Evolutionary conservation across 2,113 vertebrate genomes (phyloP).

Genomic region (Chrysochloris asiatica): DNA sequence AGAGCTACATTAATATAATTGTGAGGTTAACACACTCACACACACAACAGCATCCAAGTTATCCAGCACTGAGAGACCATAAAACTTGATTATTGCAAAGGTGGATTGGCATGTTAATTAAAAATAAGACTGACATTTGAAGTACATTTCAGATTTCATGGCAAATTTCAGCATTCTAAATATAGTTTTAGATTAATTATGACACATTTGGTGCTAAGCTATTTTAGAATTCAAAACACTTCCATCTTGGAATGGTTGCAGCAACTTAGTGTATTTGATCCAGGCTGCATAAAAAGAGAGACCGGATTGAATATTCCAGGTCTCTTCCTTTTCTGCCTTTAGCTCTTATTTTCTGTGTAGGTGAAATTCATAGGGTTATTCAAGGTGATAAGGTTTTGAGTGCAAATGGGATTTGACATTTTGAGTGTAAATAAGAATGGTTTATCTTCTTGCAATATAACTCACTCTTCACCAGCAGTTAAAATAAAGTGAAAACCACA

Average conservation of each 20-base stretch:
- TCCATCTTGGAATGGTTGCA: constrained; percentile 71
- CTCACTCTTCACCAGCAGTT: constrained; percentile 46
- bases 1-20: constrained; percentile 45
- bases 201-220: constrained; percentile 76
- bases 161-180: constrained; percentile 77
- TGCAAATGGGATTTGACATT: constrained; percentile 70
- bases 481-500: constrained; percentile 66
- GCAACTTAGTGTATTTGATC: constrained; percentile 67
- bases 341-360: constrained; percentile 52
- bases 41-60: constrained; percentile 8
- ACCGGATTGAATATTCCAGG: constrained; percentile 17
- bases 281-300: constrained; percentile 44
- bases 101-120: constrained; percentile 72
- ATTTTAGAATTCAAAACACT: constrained; percentile 80
- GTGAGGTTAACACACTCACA: constrained; percentile 21
- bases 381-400: constrained; percentile 68
- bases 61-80: constrained; percentile 30
- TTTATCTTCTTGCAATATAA: constrained; percentile 50
- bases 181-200: constrained; percentile 79
- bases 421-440: constrained; percentile 69
- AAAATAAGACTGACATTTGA: constrained; percentile 79
- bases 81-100: constrained; percentile 71
- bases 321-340: constrained; percentile 38
- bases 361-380: constrained; percentile 53
- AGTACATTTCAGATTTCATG: constrained; percentile 75